Conservation (phyloP, 2,888 invertebrate species). For the Diarsia brunnea region DNA sequence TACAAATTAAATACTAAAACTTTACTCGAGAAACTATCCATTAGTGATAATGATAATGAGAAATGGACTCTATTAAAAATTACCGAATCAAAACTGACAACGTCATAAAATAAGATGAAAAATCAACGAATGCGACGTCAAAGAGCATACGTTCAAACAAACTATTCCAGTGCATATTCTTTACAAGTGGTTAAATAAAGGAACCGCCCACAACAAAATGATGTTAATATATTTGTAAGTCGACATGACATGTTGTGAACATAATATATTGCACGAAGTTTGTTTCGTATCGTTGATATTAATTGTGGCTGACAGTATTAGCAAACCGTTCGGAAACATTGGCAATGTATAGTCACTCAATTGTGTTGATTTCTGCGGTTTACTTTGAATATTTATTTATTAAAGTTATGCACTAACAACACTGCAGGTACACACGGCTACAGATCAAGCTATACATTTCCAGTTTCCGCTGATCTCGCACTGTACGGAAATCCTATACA, state of each 20-base stretch:
- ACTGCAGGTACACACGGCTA: too few relatives aligned
- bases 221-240: constrained; percentile 13
- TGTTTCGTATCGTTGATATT: constrained; percentile 22
- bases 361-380: neutral
- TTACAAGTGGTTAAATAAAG: constrained; percentile 9
- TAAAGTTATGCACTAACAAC: too few relatives aligned
- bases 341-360: constrained; percentile 8
- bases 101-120: neutral
- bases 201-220: neutral
- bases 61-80: too few relatives aligned
- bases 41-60: too few relatives aligned
- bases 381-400: neutral
- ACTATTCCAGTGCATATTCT: neutral
- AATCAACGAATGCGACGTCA: neutral
- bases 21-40: too few relatives aligned
- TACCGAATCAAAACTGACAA: too few relatives aligned
- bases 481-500: too few relatives aligned
- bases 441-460: too few relatives aligned
- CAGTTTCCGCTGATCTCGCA: too few relatives aligned
- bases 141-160: neutral
- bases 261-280: neutral
- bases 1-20: too few relatives aligned
- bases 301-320: constrained; percentile 35
- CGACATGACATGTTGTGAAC: constrained; percentile 25
- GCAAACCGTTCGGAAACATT: constrained; percentile 14